Conservation (phyloP, 2,113 vertebrate genomes). For the Chelonoidis abingdonii region DNA sequence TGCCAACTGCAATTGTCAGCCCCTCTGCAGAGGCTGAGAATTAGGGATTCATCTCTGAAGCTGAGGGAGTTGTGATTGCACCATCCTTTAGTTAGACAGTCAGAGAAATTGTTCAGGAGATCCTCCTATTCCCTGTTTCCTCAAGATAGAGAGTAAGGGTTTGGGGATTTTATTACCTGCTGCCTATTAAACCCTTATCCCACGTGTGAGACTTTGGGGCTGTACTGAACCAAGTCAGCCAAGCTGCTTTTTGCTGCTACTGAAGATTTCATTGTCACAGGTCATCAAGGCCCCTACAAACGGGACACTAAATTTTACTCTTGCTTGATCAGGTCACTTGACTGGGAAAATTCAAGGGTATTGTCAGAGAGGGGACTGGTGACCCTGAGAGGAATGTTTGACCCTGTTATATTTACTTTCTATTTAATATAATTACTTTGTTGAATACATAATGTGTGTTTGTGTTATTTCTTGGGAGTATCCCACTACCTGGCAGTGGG, state of each 20-base stretch:
- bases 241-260: background rate
- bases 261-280: background rate
- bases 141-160: background rate
- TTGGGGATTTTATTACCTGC: background rate
- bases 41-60: background rate
- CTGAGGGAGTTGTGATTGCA: background rate
- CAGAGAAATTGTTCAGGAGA: background rate
- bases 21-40: background rate
- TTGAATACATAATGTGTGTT: too few relatives aligned
- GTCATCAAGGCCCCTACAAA: background rate
- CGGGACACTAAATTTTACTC: background rate
- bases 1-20: background rate
- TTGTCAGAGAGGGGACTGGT: background rate
- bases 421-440: too few relatives aligned
- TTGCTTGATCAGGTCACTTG: background rate
- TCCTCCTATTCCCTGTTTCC: background rate
- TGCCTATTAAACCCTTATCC: too few relatives aligned
- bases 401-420: too few relatives aligned
- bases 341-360: background rate
- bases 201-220: background rate
- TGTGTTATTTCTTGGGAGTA: too few relatives aligned
- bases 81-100: background rate
- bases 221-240: background rate
- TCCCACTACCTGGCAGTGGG: too few relatives aligned
- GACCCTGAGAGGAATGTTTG: background rate